phyloP scores from a whole-genome alignment of 2,113 vertebrate genomes.

The Arvicanthis niloticus region DNA sequence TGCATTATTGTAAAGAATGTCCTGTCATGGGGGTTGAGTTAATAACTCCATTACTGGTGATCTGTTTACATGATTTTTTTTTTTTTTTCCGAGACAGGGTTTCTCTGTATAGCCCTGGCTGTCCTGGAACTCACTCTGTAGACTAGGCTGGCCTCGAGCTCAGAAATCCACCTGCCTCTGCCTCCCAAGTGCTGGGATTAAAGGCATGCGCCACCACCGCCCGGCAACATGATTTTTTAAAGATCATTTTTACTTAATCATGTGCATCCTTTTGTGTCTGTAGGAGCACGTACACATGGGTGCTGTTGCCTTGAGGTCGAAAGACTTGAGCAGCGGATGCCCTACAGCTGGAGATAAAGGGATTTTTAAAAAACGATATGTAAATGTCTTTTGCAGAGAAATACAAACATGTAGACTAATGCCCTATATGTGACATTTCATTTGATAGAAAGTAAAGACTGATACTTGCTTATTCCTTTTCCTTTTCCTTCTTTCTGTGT shows the following conservation, averaged over 20 bases:
- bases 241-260: background rate
- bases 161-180: no score
- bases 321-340: background rate
- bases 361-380: background rate
- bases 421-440: slow-evolving; percentile 4
- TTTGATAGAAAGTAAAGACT: slow-evolving; percentile 25
- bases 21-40: background rate
- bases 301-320: background rate
- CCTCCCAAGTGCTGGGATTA: no score
- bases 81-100: no score
- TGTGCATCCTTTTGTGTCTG: background rate
- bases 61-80: background rate
- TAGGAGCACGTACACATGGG: background rate
- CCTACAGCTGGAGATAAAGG: background rate
- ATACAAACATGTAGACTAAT: slow-evolving; percentile 27
- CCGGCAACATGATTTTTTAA: no score
- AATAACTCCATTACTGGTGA: background rate
- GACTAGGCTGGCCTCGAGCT: no score
- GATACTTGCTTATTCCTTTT: background rate
- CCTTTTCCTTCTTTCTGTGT: background rate
- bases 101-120: no score
- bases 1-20: slow-evolving; percentile 46
- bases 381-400: background rate
- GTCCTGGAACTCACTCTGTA: no score
- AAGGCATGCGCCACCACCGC: no score